These are phyloP conservation scores for Seriola aureovittata DNA, from an alignment of 2,113 vertebrate genomes.

Conservation along the genomic window DNA sequence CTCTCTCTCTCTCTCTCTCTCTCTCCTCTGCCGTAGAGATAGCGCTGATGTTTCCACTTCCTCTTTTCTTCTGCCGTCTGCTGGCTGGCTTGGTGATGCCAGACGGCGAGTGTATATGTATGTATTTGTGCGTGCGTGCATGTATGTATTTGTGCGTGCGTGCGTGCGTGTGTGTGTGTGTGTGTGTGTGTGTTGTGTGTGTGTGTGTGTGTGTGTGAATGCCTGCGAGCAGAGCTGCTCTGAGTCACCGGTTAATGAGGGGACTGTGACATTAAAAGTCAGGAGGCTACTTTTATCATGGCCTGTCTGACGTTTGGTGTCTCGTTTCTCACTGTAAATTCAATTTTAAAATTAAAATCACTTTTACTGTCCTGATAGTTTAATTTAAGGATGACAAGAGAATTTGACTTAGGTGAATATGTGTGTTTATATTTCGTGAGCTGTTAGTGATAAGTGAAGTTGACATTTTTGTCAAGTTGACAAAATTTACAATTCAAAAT, in stretches of 20 bases:
- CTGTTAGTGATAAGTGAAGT: background rate
- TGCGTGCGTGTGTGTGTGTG: too few species aligned
- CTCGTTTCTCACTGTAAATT: background rate
- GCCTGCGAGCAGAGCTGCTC: background rate
- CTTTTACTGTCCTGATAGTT: background rate
- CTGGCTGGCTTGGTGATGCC: conserved; percentile 69
- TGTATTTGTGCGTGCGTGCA: background rate
- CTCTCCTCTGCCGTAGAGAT: conserved; percentile 57
- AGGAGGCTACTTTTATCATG: background rate
- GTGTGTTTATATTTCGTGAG: background rate
- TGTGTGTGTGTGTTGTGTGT: background rate
- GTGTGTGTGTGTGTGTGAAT: background rate
- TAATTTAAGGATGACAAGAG: background rate
- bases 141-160: background rate
- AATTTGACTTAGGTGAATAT: background rate
- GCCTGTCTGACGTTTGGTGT: background rate
- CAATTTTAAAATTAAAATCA: background rate
- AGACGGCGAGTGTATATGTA: conserved; percentile 23
- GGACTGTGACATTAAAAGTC: background rate
- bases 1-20: conserved; percentile 38
- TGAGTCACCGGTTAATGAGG: background rate
- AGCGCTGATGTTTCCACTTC: conserved; percentile 86
- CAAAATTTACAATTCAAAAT: background rate
- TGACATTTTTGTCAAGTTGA: too few species aligned
- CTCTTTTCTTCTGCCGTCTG: conserved; percentile 83